Base-by-base conservation (phyloP, 2,888 invertebrate species). In the Caenorhabditis angaria region DNA sequence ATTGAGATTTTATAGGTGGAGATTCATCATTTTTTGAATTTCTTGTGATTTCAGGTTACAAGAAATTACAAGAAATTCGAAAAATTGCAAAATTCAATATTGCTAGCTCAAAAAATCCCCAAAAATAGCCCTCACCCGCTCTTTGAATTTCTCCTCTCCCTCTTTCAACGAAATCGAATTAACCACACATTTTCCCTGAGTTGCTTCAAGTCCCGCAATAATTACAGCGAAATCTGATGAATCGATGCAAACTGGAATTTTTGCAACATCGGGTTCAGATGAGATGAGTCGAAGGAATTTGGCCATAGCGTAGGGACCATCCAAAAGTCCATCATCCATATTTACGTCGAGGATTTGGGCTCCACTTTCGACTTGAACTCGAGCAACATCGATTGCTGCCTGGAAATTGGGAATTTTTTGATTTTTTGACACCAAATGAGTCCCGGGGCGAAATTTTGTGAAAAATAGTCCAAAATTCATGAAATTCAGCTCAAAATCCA, bases 121-220 rank as follows among this genome's bases (percentile, higher is more conserved):
- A n/a, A n/a, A n/a, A n/a, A n/a, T n/a, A n/a, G n/a, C n/a, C n/a
- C 4, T 48, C 20, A 74, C 77, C 58, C 76, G 64, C n/a, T 85
- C 78, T 5, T 90, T 79, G 81, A 91, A 91, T 75, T 91, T 90
- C 47, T 87, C 88, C 81, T 90, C 90, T 4, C 91, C 91, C 84
- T 91, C 91, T 84, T 91, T 91, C 76, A 91, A 84, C 62, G 90
- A 90, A 68, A 91, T 91, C 64, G 91, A 91, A 86, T 91, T 91
- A 24, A 91, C 91, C 27, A 91, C 89, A 78, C 90, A 89, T 83
- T 91, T 91, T 28, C 91, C 91, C 55, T 83, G 91, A 14, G 88
- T 87, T 79, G 90, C 89, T 80, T 90, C 90, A 48, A 91, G 84
- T 1, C 91, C 91, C 32, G 91, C 90, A 75, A 90, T 89, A 60